Evolutionary conservation across 1,140 invertebrate species (phyloP).

Genomic region (Drosophila pseudoananassae): DNA sequence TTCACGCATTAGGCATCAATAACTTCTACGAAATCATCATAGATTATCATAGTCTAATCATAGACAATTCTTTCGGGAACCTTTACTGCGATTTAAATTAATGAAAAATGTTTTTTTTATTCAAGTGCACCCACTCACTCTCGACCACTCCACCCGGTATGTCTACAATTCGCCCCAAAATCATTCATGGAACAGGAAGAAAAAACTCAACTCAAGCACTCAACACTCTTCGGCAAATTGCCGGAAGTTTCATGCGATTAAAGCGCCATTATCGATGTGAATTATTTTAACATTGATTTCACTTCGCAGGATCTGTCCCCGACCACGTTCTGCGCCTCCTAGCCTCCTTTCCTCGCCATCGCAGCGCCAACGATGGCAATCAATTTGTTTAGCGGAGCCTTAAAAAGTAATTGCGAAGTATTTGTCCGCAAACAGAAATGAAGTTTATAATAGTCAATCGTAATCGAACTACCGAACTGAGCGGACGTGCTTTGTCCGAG

Average conservation of each 20-base stretch:
- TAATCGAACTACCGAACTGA: no score
- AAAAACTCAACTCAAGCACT: slow-evolving; percentile 40
- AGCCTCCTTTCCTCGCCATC: slow-evolving; percentile 1
- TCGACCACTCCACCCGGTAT: background rate
- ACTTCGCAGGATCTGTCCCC: slow-evolving; percentile 13
- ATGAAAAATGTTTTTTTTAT: background rate
- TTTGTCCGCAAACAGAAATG: slow-evolving; percentile 61
- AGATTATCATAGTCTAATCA: background rate
- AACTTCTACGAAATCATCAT: background rate
- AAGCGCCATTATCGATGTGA: slow-evolving; percentile 80
- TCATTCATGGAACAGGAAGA: slow-evolving; percentile 45
- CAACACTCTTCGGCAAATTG: slow-evolving; percentile 76
- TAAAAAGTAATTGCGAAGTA: slow-evolving; percentile 75
- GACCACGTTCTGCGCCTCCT: background rate
- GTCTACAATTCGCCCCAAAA: slow-evolving; percentile 47
- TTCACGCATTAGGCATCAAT: background rate
- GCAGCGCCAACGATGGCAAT: slow-evolving; percentile 52
- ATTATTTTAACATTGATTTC: slow-evolving; percentile 72
- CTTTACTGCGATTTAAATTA: background rate
- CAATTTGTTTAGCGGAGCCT: slow-evolving; percentile 69
- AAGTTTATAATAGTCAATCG: slow-evolving; percentile 50
- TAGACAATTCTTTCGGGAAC: background rate
- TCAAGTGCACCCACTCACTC: background rate
- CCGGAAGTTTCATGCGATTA: slow-evolving; percentile 80
- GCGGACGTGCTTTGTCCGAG: no score